Evolutionary conservation across 2,888 invertebrate species (phyloP).

Genomic region (Cryptus armator): DNA sequence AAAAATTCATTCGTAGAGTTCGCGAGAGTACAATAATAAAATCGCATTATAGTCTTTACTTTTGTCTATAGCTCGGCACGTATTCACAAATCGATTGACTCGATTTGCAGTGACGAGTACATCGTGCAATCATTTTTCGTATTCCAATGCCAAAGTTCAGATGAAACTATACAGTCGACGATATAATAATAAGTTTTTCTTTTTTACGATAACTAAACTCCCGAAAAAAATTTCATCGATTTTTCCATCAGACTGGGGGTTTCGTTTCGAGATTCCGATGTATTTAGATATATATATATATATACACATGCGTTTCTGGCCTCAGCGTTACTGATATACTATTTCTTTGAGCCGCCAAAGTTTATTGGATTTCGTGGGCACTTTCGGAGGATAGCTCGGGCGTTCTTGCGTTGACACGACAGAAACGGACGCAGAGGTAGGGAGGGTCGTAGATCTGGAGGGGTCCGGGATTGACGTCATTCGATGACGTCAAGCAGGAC

Average conservation of each 20-base stretch:
- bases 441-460: conserved; percentile 66
- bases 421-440: conserved; percentile 46
- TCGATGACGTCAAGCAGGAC: conserved; percentile 82
- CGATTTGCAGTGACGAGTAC: neutral
- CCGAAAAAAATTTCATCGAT: neutral
- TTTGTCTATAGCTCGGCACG: neutral
- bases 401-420: conserved; percentile 55
- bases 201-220: neutral
- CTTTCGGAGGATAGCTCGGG: conserved; percentile 39
- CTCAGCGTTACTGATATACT: conserved; percentile 14
- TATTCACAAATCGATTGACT: neutral
- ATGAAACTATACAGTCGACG: neutral
- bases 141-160: neutral
- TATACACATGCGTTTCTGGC: neutral
- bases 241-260: neutral
- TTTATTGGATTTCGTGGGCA: conserved; percentile 57
- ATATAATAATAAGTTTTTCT: neutral
- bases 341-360: conserved; percentile 45
- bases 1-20: neutral
- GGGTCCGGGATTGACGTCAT: conserved; percentile 82
- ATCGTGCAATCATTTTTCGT: neutral
- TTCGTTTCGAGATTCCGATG: too few species aligned
- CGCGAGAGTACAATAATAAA: neutral
- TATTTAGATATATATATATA: neutral
- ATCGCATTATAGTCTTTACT: neutral